Base-by-base conservation (phyloP, 2,113 vertebrate genomes). In the Scolopax mira region DNA sequence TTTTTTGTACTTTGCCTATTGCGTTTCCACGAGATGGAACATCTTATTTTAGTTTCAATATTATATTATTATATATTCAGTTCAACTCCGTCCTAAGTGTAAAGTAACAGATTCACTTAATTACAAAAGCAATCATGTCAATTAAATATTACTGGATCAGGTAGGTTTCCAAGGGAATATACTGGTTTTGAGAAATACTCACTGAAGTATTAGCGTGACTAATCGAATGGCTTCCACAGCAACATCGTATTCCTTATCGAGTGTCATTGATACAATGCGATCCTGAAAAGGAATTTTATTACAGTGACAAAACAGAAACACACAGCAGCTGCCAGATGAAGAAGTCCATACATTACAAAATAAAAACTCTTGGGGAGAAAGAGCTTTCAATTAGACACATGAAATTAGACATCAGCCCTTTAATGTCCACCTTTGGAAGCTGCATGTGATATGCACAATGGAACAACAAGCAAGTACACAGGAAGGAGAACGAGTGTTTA, bases 181-280 rank as follows among this genome's bases (percentile, higher is more conserved):
- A 75, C 17, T 61, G 88, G n/a, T 7, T 71, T 78, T 79, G 79
- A 86, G 64, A 79, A 93, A 94, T 82, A 99, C 99, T 99, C 95
- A 99, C 99, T 99, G 99, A 88, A 99, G 98, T 95, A 99, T 99
- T 91, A 99, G 98, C 4, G 99, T 99, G 91, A 99, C 99, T 96
- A 99, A 98, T 96, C 99, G 97, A 96, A 99, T 99, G 90, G 99
- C 99, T 98, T 99, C 99, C 96, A 99, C 99, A 18, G 99, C 99
- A 4, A 99, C 99, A 31, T 99, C 99, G 6, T 99, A 99, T 96
- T 99, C 99, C 96, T 99, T 99, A 97, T 99, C 99, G 94, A 99
- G 98, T 18, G 99, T 99, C 99, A 99, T 99, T 49, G 99, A 99
- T 90, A 99, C 99, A 71, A 99, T 99, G 78, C 99, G 99, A 93